Base-by-base conservation (phyloP, 1,140 invertebrate species). In the Lepidurus arcticus region DNA sequence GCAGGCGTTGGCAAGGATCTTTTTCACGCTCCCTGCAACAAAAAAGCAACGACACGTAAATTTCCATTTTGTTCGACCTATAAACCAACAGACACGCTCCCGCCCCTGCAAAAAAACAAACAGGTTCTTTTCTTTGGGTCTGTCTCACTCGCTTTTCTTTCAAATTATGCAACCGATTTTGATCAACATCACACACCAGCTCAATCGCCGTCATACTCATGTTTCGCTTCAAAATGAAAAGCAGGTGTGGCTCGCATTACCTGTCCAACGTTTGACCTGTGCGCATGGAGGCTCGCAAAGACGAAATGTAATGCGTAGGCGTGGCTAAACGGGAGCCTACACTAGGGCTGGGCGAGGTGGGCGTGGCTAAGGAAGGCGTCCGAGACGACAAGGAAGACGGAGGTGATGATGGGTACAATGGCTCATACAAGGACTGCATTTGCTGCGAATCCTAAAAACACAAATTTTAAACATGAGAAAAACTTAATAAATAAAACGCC, bases 241-340 rank as follows among this genome's bases (percentile, higher is more conserved):
- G 53, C 16, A 65, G 53, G 53, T 65, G 53, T 65, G 53, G 53
- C 53, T 65, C 47, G 6, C 9, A 13, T 65, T 65, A 65, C 53
- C 53, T 65, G 53, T 65, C 53, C 21, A 65, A 16, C 21, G 53
- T 65, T 65, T 65, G 53, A 16, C 53, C 53, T 65, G 53, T 65
- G 53, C 53, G 53, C 53, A 65, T 65, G 53, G 53, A 65, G 53
- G 53, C 53, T 16, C 53, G 53, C 53, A 65, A 65, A 65, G 53
- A 65, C 21, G 53, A 65, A 65, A 65, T 65, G 53, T 65, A 65
- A 21, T 65, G 53, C 16, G 53, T 65, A 21, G 53, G 53, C 53
- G 53, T 65, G 16, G 53, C 53, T 16, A 65, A 65, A n/a, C 53
- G 53, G 16, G 53, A 65, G n/a, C 53, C 53, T 7, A 65, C 53